Evolutionary conservation across 2,797 vertebrate species (phyloP), one percentile per base, ranked within the genome.

Genomic region (Poecile montanus): DNA sequence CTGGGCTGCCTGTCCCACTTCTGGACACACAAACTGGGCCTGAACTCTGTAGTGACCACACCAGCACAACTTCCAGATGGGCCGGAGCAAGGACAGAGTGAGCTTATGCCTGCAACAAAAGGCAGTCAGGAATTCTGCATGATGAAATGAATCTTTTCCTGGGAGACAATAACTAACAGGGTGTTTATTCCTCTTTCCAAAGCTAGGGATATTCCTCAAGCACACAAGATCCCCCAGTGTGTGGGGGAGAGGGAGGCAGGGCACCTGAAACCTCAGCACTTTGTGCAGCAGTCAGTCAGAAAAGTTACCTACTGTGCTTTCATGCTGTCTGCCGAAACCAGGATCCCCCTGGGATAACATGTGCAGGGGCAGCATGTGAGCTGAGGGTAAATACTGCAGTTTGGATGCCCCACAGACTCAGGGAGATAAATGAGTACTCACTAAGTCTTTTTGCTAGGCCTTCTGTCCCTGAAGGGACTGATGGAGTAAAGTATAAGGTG

Each of bases 241-340:
- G 48, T 20, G 25, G 23, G 2, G 2, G 13, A 74, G n/a, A 68
- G 30, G 21, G 70, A 78, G 36, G 18, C 36, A 47, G 34, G 42
- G 13, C 4, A 2, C 51, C 27, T 72, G 54, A 77, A 88, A 62
- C 32, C 71, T 85, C 79, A 53, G 45, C 32, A 44, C 22, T 45
- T 36, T 5, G 1, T 40, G 34, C 22, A 36, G 62, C 79, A 72
- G 26, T n/a, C 42, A 6, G 23, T 25, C 0, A 0, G 73, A 60
- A 81, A 84, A 76, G 40, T 30, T 45, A 67, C 27, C 18, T 29
- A 21, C 42, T 2, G 2, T 22, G 25, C 42, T 85, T 81, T 47
- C 51, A 47, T 76, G 2, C 34, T 45, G 57, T 27, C 11, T 51
- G 74, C 50, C 62, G 32, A 58, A 48, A 80, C 8, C 61, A 81